Percentiles rank a stretch among this genome's conserved stretches.
Evolutionary conservation across 2,113 vertebrate genomes (phyloP).

Genomic region (Conger conger): DNA sequence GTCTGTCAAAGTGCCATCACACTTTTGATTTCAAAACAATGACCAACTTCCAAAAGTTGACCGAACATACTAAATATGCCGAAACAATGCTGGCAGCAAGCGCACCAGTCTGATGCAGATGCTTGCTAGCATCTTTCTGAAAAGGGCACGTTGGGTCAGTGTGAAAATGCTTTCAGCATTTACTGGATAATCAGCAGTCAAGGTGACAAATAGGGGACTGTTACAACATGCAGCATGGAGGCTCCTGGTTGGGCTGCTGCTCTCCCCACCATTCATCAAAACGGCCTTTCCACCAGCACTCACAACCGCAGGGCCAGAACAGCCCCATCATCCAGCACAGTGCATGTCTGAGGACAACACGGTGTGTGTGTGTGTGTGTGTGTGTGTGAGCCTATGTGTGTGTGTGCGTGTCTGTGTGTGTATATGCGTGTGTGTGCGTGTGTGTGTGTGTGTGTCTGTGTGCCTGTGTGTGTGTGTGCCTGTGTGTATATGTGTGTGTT

Average conservation of each 20-base stretch:
- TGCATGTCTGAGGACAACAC: background rate
- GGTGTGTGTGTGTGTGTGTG: background rate
- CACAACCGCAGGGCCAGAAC: background rate
- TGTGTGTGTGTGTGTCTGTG: no score
- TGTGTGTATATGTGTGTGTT: no score
- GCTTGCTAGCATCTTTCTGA: background rate
- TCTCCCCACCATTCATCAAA: background rate
- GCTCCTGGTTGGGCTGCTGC: background rate
- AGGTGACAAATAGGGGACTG: background rate
- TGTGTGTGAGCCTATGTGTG: no score
- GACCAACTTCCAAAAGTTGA: background rate
- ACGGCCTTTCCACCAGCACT: background rate
- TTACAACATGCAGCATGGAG: background rate
- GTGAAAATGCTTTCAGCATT: background rate
- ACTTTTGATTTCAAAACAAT: background rate
- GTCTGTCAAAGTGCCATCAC: background rate
- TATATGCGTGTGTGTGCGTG: no score
- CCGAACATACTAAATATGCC: background rate
- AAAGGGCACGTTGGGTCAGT: background rate
- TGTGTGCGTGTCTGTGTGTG: no score
- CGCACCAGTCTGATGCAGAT: background rate
- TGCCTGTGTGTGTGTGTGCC: no score
- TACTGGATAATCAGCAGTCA: slow-evolving; percentile 4
- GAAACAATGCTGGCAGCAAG: no score
- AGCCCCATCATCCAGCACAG: background rate